phyloP scores from a whole-genome alignment of 1,140 invertebrate species.

The Drosophila chauvacae region DNA sequence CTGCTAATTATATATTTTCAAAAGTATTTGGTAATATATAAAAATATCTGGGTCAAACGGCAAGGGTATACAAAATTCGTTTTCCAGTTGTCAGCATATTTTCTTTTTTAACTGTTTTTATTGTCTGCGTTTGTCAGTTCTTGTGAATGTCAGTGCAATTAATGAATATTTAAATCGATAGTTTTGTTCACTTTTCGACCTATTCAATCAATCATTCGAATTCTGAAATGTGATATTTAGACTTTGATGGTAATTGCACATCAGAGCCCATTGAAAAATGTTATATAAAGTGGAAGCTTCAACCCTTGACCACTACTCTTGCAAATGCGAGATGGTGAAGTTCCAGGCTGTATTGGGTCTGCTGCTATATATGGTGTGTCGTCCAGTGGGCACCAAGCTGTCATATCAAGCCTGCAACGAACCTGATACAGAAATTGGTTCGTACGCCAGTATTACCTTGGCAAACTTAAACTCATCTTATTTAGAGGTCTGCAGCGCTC shows the following conservation, averaged over 20 bases:
- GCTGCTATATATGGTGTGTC: constrained; percentile 8
- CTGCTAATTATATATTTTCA: too few relatives aligned
- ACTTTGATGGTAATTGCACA: constrained; percentile 57
- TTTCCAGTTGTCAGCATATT: too few relatives aligned
- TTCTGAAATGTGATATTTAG: constrained; percentile 63
- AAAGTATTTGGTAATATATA: too few relatives aligned
- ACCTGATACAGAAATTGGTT: constrained; percentile 61
- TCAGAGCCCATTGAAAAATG: constrained; percentile 43
- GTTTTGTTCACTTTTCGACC: background rate
- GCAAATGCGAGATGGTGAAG: constrained; percentile 34
- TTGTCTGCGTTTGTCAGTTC: background rate
- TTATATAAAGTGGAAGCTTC: constrained; percentile 47
- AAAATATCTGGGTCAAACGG: too few relatives aligned
- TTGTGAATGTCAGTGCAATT: background rate
- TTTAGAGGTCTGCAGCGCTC: constrained; percentile 51
- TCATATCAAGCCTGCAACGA: constrained; percentile 45
- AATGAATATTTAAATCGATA: background rate
- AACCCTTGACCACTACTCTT: background rate
- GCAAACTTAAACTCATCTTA: background rate
- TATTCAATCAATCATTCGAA: constrained; percentile 1
- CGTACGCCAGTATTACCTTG: background rate
- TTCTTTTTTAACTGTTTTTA: background rate
- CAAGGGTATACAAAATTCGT: too few relatives aligned
- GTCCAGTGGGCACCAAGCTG: constrained; percentile 18
- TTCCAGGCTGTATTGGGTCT: background rate